These are phyloP conservation scores for Myripristis jacobus DNA, from an alignment of 2,797 vertebrate species.

Conservation along the genomic window DNA sequence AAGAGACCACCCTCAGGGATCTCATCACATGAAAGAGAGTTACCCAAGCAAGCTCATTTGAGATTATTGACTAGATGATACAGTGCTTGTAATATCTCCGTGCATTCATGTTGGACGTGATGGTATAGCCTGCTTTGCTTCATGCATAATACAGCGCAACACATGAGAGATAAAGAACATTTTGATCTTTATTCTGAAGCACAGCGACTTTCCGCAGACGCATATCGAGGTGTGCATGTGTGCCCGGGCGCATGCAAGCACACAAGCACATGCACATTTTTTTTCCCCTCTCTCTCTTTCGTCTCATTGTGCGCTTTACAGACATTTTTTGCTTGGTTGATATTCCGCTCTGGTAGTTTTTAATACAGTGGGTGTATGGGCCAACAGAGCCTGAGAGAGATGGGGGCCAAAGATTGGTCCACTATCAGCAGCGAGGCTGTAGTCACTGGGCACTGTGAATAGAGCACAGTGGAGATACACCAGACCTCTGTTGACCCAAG, in stretches of 20 bases:
- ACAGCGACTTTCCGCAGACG: conserved; percentile 4
- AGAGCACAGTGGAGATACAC: conserved; percentile 68
- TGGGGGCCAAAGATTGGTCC: conserved; percentile 69
- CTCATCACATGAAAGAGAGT: conserved; percentile 28
- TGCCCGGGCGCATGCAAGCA: background rate
- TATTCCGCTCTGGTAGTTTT: conserved; percentile 74
- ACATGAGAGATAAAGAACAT: conserved; percentile 6
- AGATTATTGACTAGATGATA: conserved; percentile 41
- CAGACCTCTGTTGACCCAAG: conserved; percentile 65
- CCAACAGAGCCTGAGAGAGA: conserved; percentile 64
- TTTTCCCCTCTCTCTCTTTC: background rate
- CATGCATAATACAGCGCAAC: conserved; percentile 53
- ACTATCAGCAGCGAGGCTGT: conserved; percentile 67
- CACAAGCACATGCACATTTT: conserved; percentile 3
- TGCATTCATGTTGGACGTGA: conserved; percentile 15
- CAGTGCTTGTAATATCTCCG: conserved; percentile 4
- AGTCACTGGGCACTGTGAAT: conserved; percentile 73
- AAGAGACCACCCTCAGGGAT: conserved; percentile 37
- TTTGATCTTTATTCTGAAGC: conserved; percentile 35
- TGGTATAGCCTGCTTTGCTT: conserved; percentile 4
- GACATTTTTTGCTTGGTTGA: conserved; percentile 55
- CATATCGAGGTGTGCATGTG: background rate
- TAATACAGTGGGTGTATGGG: conserved; percentile 69
- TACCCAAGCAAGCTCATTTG: conserved; percentile 35
- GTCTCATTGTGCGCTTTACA: conserved; percentile 13